Evolutionary conservation across 2,797 vertebrate species (phyloP), one percentile per base, ranked within the genome.

Genomic region (Tokudaia tokunoshimensis): DNA sequence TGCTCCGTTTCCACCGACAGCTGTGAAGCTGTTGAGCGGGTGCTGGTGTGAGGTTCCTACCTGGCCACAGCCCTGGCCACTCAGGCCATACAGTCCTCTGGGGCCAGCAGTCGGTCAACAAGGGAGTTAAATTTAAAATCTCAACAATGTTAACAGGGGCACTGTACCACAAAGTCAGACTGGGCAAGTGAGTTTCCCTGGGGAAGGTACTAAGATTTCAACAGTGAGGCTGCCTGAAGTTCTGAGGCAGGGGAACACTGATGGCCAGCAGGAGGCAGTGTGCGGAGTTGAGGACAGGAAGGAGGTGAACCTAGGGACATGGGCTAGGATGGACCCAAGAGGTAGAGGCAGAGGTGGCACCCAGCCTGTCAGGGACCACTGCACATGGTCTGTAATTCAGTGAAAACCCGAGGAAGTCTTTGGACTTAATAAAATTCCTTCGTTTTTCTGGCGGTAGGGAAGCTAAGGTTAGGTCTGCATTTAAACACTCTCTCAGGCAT

Each of bases 361-460:
- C 47, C 52, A 15, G n/a, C 6, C 84, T 29, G 24, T 10, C 12
- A 75, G 37, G 67, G 78, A 82, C n/a, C 26, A 2, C 1, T 34
- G 17, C 41, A 41, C 41, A 41, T n/a, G 12, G n/a, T 94, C 72
- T 88, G 95, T 91, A 90, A 24, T 26, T 50, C 91, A 83, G 74
- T 10, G 47, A 50, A 87, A 95, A 81, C 26, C 65, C 50, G 0
- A 80, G 65, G 31, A 83, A 20, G 13, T n/a, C 76, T 91, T 37
- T 24, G 83, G 55, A 80, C 44, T 81, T 52, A 76, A 81, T 17
- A 80, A 55, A 61, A 65, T 67, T 90, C 81, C 55, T 47, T 63
- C 12, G 19, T 22, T 91, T 90, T 91, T 92, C 82, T 70, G 61
- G 61, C 91, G 63, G 41, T 34, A 93, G 55, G 55, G 74, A 2